These are phyloP conservation scores for Cherax destructor DNA, from an alignment of 1,140 invertebrate genomes.

Conservation along the genomic window DNA sequence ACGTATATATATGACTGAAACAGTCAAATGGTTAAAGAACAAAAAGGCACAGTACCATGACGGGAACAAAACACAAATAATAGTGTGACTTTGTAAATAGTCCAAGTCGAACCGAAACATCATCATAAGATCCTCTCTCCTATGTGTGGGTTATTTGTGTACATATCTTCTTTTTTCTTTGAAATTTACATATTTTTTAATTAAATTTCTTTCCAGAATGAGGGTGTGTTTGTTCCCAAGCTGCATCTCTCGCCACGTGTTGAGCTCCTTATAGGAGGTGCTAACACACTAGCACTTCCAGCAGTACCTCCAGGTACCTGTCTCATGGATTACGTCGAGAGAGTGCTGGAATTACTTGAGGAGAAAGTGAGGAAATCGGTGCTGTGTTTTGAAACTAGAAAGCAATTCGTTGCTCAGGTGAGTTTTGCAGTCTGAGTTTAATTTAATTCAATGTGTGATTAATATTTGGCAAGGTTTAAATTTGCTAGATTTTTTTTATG, in stretches of 20 bases:
- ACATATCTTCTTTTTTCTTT: too few species aligned
- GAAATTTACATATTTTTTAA: too few species aligned
- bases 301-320: conserved; percentile 55
- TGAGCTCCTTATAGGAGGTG: conserved; percentile 53
- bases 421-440: neutral
- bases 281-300: conserved; percentile 42
- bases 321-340: conserved; percentile 55
- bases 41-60: too few species aligned
- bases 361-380: conserved; percentile 36
- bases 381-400: conserved; percentile 53
- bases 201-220: conserved; percentile 21
- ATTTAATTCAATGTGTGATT: neutral
- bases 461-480: too few species aligned
- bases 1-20: too few species aligned
- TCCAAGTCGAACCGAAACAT: too few species aligned
- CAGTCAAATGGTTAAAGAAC: too few species aligned
- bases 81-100: too few species aligned
- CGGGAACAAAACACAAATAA: too few species aligned
- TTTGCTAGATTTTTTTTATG: too few species aligned
- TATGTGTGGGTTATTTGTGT: too few species aligned
- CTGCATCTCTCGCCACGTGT: conserved; percentile 50
- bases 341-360: conserved; percentile 50
- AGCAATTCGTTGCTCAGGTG: conserved; percentile 65
- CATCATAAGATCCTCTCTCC: too few species aligned
- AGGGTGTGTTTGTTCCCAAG: conserved; percentile 57